Conservation (phyloP, 2,113 vertebrate species). For the Pungitius pungitius region DNA sequence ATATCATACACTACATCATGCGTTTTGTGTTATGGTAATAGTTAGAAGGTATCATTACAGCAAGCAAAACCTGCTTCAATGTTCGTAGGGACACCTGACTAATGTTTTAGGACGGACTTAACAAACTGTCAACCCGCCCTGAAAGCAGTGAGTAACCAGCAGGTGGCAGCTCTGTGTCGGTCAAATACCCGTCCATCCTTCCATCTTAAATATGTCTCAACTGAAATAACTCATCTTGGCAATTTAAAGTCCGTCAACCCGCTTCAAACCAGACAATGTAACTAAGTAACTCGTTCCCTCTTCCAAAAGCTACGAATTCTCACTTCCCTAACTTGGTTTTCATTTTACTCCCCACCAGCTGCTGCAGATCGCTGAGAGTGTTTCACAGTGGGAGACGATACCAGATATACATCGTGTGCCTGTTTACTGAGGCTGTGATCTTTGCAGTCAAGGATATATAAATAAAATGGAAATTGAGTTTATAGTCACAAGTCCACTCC, state of each 20-base stretch:
- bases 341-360: neutral
- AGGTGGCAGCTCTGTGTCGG: slow-evolving; percentile 43
- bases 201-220: slow-evolving; percentile 6
- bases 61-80: neutral
- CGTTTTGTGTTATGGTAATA: neutral
- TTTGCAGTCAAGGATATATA: neutral
- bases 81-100: neutral
- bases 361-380: neutral
- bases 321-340: neutral
- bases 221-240: neutral
- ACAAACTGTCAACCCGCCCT: neutral
- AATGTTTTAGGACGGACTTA: neutral
- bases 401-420: neutral
- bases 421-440: neutral
- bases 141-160: slow-evolving; percentile 32
- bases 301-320: neutral
- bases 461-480: neutral
- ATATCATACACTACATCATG: neutral
- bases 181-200: slow-evolving; percentile 1
- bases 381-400: neutral
- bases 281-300: neutral
- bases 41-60: neutral
- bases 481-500: neutral
- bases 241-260: neutral
- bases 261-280: neutral